phyloP scores from a whole-genome alignment of 2,797 vertebrate genomes.

The Falco columbarius region DNA sequence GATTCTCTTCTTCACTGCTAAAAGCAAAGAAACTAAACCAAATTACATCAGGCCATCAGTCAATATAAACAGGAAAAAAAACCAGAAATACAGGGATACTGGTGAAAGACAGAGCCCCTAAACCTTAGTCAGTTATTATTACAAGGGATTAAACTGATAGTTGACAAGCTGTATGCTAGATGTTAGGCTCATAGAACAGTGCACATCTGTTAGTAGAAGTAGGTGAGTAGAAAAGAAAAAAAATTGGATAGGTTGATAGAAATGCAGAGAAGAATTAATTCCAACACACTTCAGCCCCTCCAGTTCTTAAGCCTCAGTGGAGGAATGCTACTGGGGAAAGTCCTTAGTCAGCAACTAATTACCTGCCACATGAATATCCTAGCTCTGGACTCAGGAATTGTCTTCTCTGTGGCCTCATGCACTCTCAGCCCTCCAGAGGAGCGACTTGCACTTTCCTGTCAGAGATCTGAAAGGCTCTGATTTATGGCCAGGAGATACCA shows the following conservation, averaged over 20 bases:
- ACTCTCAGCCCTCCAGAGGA: background rate
- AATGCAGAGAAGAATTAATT: background rate
- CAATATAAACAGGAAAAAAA: background rate
- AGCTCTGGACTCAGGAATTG: background rate
- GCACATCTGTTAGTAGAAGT: background rate
- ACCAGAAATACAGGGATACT: background rate
- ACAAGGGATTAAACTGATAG: background rate
- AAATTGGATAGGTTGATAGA: background rate
- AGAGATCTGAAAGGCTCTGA: background rate
- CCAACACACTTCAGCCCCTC: background rate
- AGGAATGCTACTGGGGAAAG: background rate
- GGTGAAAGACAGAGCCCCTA: background rate
- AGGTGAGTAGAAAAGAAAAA: background rate
- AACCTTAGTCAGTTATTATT: background rate
- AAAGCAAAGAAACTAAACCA: background rate
- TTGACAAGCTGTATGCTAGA: background rate
- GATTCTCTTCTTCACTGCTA: background rate
- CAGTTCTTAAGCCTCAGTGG: background rate
- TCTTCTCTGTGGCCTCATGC: background rate
- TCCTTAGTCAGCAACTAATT: background rate
- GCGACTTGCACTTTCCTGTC: background rate
- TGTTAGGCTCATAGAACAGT: background rate
- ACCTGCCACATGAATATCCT: background rate
- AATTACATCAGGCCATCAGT: background rate
- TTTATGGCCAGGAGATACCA: background rate